These are phyloP conservation scores for Augiades crinisus DNA, from an alignment of 2,888 invertebrate species.

Conservation along the genomic window DNA sequence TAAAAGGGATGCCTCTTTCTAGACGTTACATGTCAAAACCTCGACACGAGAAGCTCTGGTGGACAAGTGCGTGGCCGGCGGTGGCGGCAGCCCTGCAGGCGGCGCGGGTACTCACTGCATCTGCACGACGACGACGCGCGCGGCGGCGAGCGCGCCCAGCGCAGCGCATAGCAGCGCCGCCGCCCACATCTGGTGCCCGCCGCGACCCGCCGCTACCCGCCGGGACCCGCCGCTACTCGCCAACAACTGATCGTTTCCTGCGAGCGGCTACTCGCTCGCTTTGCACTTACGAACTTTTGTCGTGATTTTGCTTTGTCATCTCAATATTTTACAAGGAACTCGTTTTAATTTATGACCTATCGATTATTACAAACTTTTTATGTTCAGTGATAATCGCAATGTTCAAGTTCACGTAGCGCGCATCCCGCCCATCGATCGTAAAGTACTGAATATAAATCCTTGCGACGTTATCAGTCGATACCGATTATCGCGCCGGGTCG, in stretches of 20 bases:
- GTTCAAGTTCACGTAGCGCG: neutral
- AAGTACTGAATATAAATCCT: slow-evolving; percentile 1
- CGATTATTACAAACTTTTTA: neutral
- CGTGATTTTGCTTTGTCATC: too few species aligned
- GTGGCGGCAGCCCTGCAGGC: slow-evolving; percentile 45
- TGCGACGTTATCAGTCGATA: slow-evolving; percentile 3
- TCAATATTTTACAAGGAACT: too few species aligned
- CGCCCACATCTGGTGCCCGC: neutral
- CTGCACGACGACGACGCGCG: slow-evolving; percentile 45
- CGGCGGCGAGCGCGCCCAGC: slow-evolving; percentile 18
- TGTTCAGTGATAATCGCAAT: neutral
- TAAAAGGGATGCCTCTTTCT: too few species aligned
- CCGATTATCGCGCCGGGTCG: slow-evolving; percentile 7
- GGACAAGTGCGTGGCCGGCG: too few species aligned
- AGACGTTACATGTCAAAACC: too few species aligned
- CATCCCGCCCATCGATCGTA: neutral
- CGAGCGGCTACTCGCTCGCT: too few species aligned
- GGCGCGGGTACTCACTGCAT: slow-evolving; percentile 42
- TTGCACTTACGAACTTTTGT: too few species aligned
- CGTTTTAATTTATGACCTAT: neutral
- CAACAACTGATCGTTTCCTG: too few species aligned
- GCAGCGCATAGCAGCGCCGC: slow-evolving; percentile 21
- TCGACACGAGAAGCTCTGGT: too few species aligned
- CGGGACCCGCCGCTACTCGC: too few species aligned
- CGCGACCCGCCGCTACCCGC: too few species aligned